Base-by-base conservation (phyloP, 2,888 invertebrate species). In the Nomada goodeniana region DNA sequence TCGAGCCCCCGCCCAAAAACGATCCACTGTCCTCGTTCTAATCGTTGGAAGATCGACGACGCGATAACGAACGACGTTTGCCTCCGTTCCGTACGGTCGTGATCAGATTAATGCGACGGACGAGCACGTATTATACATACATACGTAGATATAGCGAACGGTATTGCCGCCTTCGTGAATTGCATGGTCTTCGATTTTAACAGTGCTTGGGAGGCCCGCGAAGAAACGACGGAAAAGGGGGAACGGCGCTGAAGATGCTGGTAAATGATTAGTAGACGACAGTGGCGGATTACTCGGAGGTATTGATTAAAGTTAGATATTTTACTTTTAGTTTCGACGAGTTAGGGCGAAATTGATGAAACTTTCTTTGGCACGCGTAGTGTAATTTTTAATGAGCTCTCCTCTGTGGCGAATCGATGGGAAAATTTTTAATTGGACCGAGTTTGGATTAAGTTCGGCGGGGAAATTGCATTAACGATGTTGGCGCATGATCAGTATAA, bases 101-200 rank as follows among this genome's bases (percentile, higher is more conserved):
- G 15, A 61, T 68, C 53, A 10, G 53, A 59, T 70, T 52, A 44
- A 53, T 36, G 18, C 18, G n/a, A 29, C 29, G 53, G 53, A 5
- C 15, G 44, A 57, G 15, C 53, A 29, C 53, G 61, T 61, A 61
- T 36, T 36, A 7, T 36, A 36, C 36, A 36, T 36, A 26, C 26
- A 2, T 26, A 36, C 36, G 36, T 36, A 36, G 5, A 36, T 36
- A 36, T 36, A 5, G 36, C 20, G 61, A 26, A 36, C n/a, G 26
- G 52, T 20, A 52, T 75, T 70, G 44, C 60, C 69, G 44, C 26
- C 29, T 60, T 47, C 50, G 29, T 47, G 55, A 57, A 44, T 44
- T n/a, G 36, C 42, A 2, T 23, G 50, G 26, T n/a, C 50, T 47
- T 50, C 47, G 55, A 68, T 44, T 68, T 57, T 23, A 55, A 68